Evolutionary conservation across 2,888 invertebrate species (phyloP), one percentile per base, ranked within the genome.

Genomic region (Microplitis manilae): DNA sequence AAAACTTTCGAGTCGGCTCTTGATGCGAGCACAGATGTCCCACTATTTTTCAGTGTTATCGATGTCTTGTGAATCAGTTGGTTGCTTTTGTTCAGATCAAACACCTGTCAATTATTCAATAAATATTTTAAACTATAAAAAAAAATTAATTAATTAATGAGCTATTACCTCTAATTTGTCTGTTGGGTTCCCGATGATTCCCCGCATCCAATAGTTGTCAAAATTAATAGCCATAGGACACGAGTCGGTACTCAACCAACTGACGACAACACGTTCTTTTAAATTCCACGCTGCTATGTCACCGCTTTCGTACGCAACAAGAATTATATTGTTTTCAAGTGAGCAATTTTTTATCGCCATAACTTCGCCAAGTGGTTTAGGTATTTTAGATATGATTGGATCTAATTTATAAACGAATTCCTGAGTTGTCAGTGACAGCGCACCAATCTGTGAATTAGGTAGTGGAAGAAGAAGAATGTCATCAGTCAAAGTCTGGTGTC

Each of bases 291-390:
- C 90, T 13, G 93, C 90, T 71, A 95, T 91, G 87, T 94, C 93
- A 0, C 96, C 96, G 30, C 93, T 92, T 88, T 96, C 96, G 82
- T 95, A 96, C 65, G 94, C 94, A 13, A 92, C 94, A 72, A 96
- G 89, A 30, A 95, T 86, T 85, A 80, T 82, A 79, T 70, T 70
- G 80, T 90, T 91, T 80, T 92, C 92, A 9, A 89, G 90, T 84
- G 87, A 87, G 9, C 92, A 88, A 39, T 90, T 88, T 81, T 93
- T 93, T n/a, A 94, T 88, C 82, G 93, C 93, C 94, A 94, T 94
- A 0, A 94, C 90, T 84, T 93, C 92, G 68, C 94, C 94, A 1
- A 94, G 89, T 83, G 78, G 79, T 77, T 76, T 84, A 6, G 70
- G 40, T 5, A 79, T 76, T 5, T 84, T 68, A 13, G 82, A 38